These are phyloP conservation scores for Heteromyza rotundicornis DNA, from an alignment of 2,888 invertebrate species.

Conservation along the genomic window DNA sequence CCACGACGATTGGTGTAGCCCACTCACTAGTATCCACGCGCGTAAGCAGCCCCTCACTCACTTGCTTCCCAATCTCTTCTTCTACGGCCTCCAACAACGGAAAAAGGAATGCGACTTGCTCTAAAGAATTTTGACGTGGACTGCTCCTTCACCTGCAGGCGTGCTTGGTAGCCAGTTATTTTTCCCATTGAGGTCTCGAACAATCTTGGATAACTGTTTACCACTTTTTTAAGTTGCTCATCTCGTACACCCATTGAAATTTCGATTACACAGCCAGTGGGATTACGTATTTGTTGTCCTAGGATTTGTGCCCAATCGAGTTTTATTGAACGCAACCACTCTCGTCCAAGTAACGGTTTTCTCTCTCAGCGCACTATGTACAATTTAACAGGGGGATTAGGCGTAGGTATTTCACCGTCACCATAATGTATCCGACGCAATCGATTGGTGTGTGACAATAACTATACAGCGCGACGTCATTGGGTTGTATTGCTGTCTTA, in stretches of 20 bases:
- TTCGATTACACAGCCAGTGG: too few species aligned
- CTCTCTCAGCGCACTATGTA: constrained; percentile 11
- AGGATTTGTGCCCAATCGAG: constrained; percentile 9
- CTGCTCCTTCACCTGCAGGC: constrained; percentile 30
- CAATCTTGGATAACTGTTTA: not conserved
- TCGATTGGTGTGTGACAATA: constrained; percentile 19
- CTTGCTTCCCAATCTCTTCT: constrained; percentile 31
- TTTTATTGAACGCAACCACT: constrained; percentile 12
- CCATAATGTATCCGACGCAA: constrained; percentile 13
- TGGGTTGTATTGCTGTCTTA: constrained; percentile 2
- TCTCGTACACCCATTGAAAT: not conserved
- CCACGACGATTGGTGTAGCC: constrained; percentile 48
- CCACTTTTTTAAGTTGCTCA: not conserved
- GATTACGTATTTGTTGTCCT: not conserved
- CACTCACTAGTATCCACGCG: constrained; percentile 41
- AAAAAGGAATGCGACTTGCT: constrained; percentile 37
- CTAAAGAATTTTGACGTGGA: constrained; percentile 33
- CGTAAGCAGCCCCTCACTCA: constrained; percentile 25
- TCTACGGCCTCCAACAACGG: constrained; percentile 30
- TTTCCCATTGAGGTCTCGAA: constrained; percentile 11
- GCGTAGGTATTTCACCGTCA: constrained; percentile 1
- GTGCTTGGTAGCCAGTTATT: constrained; percentile 22
- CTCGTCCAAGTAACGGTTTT: constrained; percentile 15
- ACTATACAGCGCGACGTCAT: constrained; percentile 16
- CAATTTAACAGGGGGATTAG: constrained; percentile 9